Conservation (phyloP, 2,113 vertebrate genomes). For the Oreocharis arfaki region DNA sequence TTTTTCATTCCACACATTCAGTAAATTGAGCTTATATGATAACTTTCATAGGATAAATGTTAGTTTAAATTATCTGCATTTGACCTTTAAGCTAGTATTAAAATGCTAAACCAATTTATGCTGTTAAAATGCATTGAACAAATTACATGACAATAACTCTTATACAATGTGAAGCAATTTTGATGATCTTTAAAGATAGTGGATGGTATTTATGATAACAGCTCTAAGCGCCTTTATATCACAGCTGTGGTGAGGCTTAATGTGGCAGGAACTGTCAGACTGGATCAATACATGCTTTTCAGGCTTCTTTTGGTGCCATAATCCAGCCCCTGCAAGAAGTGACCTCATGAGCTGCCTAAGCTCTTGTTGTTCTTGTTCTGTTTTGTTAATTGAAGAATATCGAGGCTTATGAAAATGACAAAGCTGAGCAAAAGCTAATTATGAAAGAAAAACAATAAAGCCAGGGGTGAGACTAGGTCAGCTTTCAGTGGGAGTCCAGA, state of each 20-base stretch:
- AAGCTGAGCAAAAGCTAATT: slow-evolving; percentile 81
- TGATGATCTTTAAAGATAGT: slow-evolving; percentile 85
- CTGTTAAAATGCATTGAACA: slow-evolving; percentile 80
- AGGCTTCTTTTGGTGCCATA: slow-evolving; percentile 85
- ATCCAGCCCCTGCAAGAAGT: slow-evolving; percentile 84
- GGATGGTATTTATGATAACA: slow-evolving; percentile 85
- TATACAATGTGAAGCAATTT: slow-evolving; percentile 78
- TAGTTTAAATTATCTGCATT: slow-evolving; percentile 82
- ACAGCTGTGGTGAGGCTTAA: slow-evolving; percentile 84
- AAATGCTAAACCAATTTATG: slow-evolving; percentile 79
- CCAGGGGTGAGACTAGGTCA: slow-evolving; percentile 61
- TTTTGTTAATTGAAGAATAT: slow-evolving; percentile 77
- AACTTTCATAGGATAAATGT: slow-evolving; percentile 75
- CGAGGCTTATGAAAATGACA: slow-evolving; percentile 78
- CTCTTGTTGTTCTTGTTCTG: slow-evolving; percentile 80
- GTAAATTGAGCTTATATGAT: slow-evolving; percentile 70
- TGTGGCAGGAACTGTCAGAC: slow-evolving; percentile 86
- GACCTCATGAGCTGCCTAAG: slow-evolving; percentile 86
- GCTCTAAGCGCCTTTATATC: slow-evolving; percentile 85
- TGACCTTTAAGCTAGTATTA: slow-evolving; percentile 85
- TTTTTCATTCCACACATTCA: slow-evolving; percentile 42
- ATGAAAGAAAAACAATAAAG: slow-evolving; percentile 70
- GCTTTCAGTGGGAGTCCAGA: slow-evolving; percentile 35
- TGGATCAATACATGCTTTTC: slow-evolving; percentile 86
- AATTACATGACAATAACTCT: slow-evolving; percentile 79